Conservation (phyloP, 2,888 invertebrate genomes). For the Callyntrura guangdongensis region DNA sequence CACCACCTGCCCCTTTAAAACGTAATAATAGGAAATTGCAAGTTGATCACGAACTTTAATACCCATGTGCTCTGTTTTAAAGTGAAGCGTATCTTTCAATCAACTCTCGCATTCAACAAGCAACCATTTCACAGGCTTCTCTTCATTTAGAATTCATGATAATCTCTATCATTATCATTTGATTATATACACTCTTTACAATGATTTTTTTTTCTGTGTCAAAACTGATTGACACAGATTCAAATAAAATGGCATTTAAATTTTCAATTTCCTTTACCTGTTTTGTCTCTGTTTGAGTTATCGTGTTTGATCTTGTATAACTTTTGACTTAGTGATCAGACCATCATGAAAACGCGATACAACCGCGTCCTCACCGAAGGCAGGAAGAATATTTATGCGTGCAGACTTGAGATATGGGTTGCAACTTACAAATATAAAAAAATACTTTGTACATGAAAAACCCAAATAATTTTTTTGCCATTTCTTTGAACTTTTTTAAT, state of each 20-base stretch:
- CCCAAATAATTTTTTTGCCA: too few species aligned
- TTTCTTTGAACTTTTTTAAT: too few species aligned
- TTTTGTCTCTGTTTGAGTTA: constrained; percentile 38
- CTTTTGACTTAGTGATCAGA: constrained; percentile 22
- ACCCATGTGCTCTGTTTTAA: constrained; percentile 61
- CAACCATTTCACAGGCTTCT: constrained; percentile 40
- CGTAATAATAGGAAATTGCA: constrained; percentile 34
- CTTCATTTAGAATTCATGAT: constrained; percentile 66
- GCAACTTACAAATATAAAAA: constrained; percentile 39
- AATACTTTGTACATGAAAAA: constrained; percentile 1
- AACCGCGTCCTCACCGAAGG: background rate
- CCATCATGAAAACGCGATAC: background rate
- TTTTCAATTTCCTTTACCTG: constrained; percentile 69
- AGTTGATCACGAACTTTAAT: constrained; percentile 72
- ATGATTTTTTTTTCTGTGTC: constrained; percentile 67
- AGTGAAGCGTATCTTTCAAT: constrained; percentile 51
- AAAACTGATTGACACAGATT: constrained; percentile 77
- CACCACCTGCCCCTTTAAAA: constrained; percentile 47
- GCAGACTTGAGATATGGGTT: background rate
- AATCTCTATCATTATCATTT: constrained; percentile 69
- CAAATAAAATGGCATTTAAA: constrained; percentile 74
- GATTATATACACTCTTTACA: constrained; percentile 44
- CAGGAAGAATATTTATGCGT: background rate
- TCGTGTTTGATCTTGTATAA: constrained; percentile 48
- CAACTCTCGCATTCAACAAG: constrained; percentile 36